Conservation (phyloP, 2,113 vertebrate species). For the Choloepus hoffmanni region DNA sequence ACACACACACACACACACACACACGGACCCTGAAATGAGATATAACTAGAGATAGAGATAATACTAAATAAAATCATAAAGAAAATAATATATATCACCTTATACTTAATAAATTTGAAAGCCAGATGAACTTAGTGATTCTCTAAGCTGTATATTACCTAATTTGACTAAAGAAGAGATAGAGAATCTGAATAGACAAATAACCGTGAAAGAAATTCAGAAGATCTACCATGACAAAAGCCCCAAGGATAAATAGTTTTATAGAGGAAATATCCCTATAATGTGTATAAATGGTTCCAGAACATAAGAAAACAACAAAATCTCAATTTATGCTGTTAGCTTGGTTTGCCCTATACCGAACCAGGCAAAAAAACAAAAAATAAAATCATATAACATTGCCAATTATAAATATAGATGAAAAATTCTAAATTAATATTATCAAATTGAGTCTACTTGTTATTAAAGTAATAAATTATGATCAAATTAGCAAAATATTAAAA, state of each 20-base stretch:
- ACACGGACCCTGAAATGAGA: constrained; percentile 17
- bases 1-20: not conserved
- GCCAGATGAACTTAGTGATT: not conserved
- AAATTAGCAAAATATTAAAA: constrained; percentile 27
- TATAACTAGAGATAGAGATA: not conserved
- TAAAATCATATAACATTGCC: not conserved
- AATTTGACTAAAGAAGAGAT: not conserved
- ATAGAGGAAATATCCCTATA: not conserved
- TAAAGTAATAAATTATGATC: constrained; percentile 11
- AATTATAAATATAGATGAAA: not conserved
- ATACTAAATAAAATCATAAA: not conserved
- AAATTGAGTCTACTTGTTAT: constrained; percentile 32
- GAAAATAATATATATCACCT: not conserved
- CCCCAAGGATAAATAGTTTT: not conserved
- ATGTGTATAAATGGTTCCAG: not conserved
- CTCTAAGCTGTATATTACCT: not conserved
- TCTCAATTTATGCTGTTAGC: not conserved
- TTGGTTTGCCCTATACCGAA: not conserved
- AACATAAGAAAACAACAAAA: constrained; percentile 8
- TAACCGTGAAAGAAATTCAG: not conserved
- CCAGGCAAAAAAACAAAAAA: not conserved
- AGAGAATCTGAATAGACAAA: not conserved
- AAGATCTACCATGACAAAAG: not conserved
- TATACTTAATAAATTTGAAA: constrained; percentile 38
- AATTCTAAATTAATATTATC: not conserved